Evolutionary conservation across 37 sponge, comb jelly and placozoan genomes (phyloP).

Genomic region (Hexactinellida sp.): DNA sequence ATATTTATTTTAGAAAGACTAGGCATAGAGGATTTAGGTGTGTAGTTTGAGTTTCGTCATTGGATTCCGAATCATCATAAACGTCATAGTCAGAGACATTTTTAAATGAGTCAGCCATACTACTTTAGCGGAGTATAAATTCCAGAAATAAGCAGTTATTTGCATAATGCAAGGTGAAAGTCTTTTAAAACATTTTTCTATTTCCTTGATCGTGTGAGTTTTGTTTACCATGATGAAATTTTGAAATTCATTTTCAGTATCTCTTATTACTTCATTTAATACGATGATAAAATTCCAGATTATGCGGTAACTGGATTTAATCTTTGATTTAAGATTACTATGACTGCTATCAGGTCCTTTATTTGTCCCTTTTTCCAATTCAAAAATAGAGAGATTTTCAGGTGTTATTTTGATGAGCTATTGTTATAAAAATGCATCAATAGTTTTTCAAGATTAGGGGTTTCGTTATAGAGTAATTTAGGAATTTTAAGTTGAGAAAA

Average conservation of each 20-base stretch:
- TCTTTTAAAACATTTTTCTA: not conserved
- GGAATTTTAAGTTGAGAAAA: not conserved
- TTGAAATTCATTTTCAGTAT: too few relatives aligned
- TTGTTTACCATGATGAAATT: not conserved
- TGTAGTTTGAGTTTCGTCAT: not conserved
- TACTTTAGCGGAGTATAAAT: not conserved
- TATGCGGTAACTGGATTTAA: not conserved
- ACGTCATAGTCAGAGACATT: not conserved
- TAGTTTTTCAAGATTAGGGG: not conserved
- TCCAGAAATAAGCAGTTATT: not conserved
- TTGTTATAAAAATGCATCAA: not conserved
- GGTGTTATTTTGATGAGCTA: not conserved
- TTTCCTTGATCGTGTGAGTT: not conserved
- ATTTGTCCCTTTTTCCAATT: not conserved
- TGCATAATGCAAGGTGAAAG: not conserved
- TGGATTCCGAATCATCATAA: not conserved
- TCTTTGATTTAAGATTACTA: not conserved
- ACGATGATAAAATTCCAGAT: not conserved
- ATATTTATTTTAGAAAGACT: not conserved
- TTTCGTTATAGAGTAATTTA: not conserved
- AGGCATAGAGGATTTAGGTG: not conserved
- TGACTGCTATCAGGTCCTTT: not conserved
- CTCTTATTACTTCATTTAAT: not conserved
- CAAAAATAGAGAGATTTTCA: not conserved
- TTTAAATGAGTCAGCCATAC: not conserved